Conservation (phyloP, 2,888 invertebrate genomes). For the Anthoptus insignis region DNA sequence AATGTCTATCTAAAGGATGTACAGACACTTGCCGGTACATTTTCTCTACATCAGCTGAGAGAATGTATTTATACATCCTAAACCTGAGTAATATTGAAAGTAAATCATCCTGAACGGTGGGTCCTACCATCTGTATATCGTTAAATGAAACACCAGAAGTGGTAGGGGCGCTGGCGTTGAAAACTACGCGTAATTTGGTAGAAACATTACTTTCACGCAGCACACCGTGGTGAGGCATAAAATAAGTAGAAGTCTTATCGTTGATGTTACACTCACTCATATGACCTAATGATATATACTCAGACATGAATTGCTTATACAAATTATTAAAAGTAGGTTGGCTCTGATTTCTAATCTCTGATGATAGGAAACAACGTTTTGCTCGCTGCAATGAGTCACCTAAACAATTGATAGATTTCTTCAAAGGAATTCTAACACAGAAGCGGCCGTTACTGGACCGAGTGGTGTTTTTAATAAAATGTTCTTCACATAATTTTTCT, state of each 20-base stretch:
- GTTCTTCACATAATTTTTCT: slow-evolving; percentile 24
- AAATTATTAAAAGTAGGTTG: slow-evolving; percentile 20
- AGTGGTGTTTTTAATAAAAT: slow-evolving; percentile 13
- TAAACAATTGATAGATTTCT: slow-evolving; percentile 21
- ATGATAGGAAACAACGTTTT: slow-evolving; percentile 28
- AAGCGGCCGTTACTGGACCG: slow-evolving; percentile 3
- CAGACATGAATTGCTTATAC: slow-evolving; percentile 38
- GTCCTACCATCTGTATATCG: slow-evolving; percentile 45
- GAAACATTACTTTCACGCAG: slow-evolving; percentile 28
- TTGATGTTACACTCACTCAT: slow-evolving; percentile 10
- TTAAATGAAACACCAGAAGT: slow-evolving; percentile 43
- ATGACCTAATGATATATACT: slow-evolving; percentile 32
- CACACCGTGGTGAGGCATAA: slow-evolving; percentile 32
- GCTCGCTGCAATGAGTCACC: slow-evolving; percentile 39
- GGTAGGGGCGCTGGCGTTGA: slow-evolving; percentile 22
- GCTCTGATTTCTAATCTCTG: slow-evolving; percentile 30
- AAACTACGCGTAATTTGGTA: slow-evolving; percentile 29
- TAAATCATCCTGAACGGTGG: slow-evolving; percentile 47
- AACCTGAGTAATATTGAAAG: slow-evolving; percentile 47
- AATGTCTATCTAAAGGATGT: slow-evolving; percentile 34
- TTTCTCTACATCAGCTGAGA: slow-evolving; percentile 48
- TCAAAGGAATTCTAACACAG: slow-evolving; percentile 19
- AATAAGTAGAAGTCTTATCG: background rate
- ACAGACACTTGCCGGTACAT: slow-evolving; percentile 49
- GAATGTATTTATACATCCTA: slow-evolving; percentile 43